phyloP scores from a whole-genome alignment of 2,113 vertebrate species.

The Eulemur rufifrons region DNA sequence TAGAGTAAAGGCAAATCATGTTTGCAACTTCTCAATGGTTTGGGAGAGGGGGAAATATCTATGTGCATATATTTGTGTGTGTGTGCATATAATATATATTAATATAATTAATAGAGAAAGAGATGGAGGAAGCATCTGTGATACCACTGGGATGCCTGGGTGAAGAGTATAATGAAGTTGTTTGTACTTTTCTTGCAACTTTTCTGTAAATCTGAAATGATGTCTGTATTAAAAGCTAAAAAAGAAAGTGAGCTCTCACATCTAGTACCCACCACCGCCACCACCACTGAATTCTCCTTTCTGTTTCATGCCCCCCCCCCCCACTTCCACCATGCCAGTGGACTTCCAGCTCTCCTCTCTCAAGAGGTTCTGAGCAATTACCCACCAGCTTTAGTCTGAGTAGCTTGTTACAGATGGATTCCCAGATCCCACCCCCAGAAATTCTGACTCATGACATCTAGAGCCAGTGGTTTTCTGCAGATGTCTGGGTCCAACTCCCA shows the following conservation, averaged over 20 bases:
- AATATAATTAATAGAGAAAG: neutral
- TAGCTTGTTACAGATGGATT: neutral
- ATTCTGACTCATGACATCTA: neutral
- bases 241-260: neutral
- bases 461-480: neutral
- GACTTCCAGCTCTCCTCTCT: neutral
- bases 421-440: neutral
- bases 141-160: neutral
- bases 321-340: neutral
- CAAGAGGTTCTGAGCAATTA: neutral
- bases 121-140: neutral
- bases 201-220: neutral
- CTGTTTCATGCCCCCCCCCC: neutral
- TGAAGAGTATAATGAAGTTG: neutral
- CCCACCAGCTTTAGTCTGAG: neutral
- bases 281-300: neutral
- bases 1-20: neutral
- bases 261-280: neutral
- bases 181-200: neutral
- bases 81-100: neutral
- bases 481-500: neutral
- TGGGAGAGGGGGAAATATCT: neutral
- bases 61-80: neutral
- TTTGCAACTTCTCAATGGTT: neutral
- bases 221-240: neutral